phyloP scores from a whole-genome alignment of 2,113 vertebrate species.

The Cyanoderma ruficeps region DNA sequence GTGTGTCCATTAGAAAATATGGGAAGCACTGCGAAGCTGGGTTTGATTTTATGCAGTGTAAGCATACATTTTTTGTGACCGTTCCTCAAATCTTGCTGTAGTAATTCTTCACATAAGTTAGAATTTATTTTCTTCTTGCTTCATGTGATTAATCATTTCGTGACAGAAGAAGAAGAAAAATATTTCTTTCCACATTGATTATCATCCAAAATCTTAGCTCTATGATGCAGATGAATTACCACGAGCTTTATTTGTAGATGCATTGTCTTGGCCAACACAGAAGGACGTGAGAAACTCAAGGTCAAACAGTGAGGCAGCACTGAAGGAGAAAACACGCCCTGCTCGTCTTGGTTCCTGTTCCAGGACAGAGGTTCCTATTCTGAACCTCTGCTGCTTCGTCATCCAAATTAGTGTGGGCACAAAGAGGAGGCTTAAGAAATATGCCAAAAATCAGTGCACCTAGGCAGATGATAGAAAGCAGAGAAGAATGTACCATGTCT shows the following conservation, averaged over 20 bases:
- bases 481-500: background rate
- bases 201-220: background rate
- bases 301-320: background rate
- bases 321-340: background rate
- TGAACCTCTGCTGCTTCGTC: background rate
- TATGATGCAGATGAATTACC: background rate
- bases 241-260: background rate
- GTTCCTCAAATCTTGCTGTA: background rate
- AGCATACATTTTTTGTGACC: background rate
- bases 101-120: background rate
- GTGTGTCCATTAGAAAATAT: background rate
- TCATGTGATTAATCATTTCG: background rate
- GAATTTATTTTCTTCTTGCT: background rate
- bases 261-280: rapidly evolving
- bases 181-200: background rate
- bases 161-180: background rate
- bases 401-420: background rate
- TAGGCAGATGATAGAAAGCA: background rate
- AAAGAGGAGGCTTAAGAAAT: background rate
- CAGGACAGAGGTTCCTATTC: background rate
- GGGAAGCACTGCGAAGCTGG: background rate
- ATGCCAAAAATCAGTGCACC: background rate
- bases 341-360: background rate
- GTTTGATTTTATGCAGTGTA: background rate
- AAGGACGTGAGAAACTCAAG: background rate